These are phyloP conservation scores for Leptobrachium ailaonicum DNA, from an alignment of 2,113 vertebrate genomes.

Conservation along the genomic window DNA sequence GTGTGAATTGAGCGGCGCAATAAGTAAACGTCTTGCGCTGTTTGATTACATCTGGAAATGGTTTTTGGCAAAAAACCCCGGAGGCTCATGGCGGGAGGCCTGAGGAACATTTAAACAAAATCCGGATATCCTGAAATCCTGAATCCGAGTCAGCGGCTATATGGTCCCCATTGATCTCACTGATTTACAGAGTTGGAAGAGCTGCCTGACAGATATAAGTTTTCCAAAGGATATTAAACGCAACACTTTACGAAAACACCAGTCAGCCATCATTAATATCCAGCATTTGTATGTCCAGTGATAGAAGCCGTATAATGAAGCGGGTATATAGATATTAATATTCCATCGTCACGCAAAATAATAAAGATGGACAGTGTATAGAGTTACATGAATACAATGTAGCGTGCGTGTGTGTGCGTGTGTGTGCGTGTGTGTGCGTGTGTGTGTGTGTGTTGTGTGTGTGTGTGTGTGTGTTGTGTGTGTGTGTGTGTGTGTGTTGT, in stretches of 20 bases:
- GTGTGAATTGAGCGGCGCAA: constrained; percentile 34
- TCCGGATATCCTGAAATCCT: constrained; percentile 55
- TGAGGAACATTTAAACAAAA: constrained; percentile 58
- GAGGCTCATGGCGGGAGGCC: constrained; percentile 57
- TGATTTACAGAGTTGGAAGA: constrained; percentile 35
- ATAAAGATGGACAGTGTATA: no score
- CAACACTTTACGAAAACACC: constrained; percentile 14
- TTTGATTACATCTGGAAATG: constrained; percentile 63
- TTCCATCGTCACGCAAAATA: no score
- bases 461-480: no score
- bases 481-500: no score
- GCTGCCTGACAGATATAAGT: constrained; percentile 9
- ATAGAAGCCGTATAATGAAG: no score
- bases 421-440: no score
- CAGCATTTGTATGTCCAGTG: neutral
- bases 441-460: no score
- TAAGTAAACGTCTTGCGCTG: constrained; percentile 60
- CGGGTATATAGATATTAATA: no score
- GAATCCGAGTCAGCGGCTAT: constrained; percentile 34
- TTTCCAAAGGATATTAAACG: constrained; percentile 26
- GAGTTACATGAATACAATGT: no score
- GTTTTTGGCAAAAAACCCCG: constrained; percentile 52
- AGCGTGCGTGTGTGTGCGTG: no score
- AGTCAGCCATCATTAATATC: constrained; percentile 10
- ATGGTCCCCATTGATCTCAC: constrained; percentile 37